These are phyloP conservation scores for Garrulus glandarius DNA, from an alignment of 2,797 vertebrate genomes.

Conservation along the genomic window DNA sequence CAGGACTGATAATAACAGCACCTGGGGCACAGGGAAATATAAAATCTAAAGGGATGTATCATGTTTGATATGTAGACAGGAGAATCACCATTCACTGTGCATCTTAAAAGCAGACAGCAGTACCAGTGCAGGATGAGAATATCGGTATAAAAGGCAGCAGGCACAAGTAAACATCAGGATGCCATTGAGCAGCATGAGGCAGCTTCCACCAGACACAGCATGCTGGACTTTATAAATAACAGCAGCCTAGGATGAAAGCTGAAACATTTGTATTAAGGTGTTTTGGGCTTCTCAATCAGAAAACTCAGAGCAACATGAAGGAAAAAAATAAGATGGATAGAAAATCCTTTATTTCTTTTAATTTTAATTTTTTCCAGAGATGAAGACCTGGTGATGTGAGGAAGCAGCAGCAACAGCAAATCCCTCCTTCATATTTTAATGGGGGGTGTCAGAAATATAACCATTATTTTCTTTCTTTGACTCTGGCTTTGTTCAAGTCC, in stretches of 20 bases:
- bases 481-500: background rate
- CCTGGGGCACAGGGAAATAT: constrained; percentile 22
- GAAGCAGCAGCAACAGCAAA: background rate
- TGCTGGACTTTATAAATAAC: background rate
- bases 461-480: background rate
- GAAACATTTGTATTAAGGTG: background rate
- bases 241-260: background rate
- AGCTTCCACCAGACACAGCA: background rate
- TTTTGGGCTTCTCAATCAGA: background rate
- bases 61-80: constrained; percentile 43
- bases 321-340: background rate
- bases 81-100: background rate
- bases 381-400: background rate
- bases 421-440: background rate
- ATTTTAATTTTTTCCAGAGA: background rate
- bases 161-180: background rate
- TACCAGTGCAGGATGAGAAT: background rate
- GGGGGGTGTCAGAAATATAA: background rate
- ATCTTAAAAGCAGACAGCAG: constrained; percentile 11
- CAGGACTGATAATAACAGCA: constrained; percentile 36
- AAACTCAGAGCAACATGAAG: background rate
- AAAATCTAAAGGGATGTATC: constrained; percentile 46
- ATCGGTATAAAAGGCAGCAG: background rate
- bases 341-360: background rate
- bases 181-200: background rate